Base-by-base conservation (phyloP, 37 sponge, comb jelly and placozoan genomes). In the Theonella swinhoei region DNA sequence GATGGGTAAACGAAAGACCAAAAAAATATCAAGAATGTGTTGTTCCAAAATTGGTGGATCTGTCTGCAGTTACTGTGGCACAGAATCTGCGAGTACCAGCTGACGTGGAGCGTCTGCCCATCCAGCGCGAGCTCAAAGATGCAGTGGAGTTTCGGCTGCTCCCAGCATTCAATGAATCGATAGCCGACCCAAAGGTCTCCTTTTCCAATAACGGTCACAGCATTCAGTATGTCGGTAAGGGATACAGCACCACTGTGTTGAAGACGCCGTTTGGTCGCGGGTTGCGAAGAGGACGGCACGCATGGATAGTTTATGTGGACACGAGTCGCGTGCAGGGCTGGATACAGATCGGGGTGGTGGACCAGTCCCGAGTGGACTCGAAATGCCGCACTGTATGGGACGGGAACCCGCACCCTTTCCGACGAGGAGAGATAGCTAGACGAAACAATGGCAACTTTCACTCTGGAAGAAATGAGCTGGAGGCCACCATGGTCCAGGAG, bases 301-400 rank as follows among this genome's bases (percentile, higher is more conserved):
- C 97, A 0, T 94, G 92, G 94, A 85, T 94, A 4, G 29, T 91
- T 1, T 79, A 90, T 72, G 78, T 96, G 22, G 97, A 96, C 67
- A 78, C 33, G 28, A 93, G 94, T 22, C 82, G 97, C 25, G 89
- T 92, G 29, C 92, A 82, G 39, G 94, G 97, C 23, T 96, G 97
- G 97, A 94, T 94, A 68, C 97, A 96, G 39, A 86, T 96, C 37
- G 97, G 97, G 34, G 90, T 96, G 28, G 90, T 96, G 1, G 88
- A 91, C 63, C 59, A 81, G 62, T 66, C 80, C 39, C 59, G 97
- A n/a, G 78, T 68, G 78, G 63, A 81, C 20, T 31, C 30, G 4
- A 78, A 80, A 29, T 91, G 95, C 42, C 37, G 64, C 30, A 91
- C 91, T 9, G 54, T 54, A 4, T 96, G 94, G 94, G 97, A 96